phyloP scores from a whole-genome alignment of 2,888 invertebrate genomes.

The Stegophylla sp. region DNA sequence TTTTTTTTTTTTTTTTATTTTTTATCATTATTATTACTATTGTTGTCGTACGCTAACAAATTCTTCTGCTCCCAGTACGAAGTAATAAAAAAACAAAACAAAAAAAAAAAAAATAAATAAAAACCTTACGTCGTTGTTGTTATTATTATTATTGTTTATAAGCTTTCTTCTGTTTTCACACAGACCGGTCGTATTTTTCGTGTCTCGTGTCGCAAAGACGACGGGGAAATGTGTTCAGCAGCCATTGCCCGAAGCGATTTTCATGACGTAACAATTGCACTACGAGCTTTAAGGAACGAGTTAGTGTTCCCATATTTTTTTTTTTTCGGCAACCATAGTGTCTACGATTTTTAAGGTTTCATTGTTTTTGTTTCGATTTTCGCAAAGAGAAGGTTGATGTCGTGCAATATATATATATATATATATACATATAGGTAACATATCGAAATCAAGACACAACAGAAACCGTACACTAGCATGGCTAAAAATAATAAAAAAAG shows the following conservation, averaged over 20 bases:
- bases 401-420: not conserved
- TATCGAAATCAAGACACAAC: slow-evolving; percentile 9
- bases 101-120: slow-evolving; percentile 5
- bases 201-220: not conserved
- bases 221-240: slow-evolving; percentile 13
- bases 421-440: too few species aligned
- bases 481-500: too few species aligned
- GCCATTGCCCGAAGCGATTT: not conserved
- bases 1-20: slow-evolving; percentile 10
- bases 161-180: slow-evolving; percentile 16
- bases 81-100: not conserved
- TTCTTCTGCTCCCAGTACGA: slow-evolving; percentile 6
- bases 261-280: slow-evolving; percentile 27
- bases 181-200: slow-evolving; percentile 17
- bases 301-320: slow-evolving; percentile 3
- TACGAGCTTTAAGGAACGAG: not conserved
- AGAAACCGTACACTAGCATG: not conserved
- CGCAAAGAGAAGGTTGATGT: not conserved
- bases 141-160: slow-evolving; percentile 29
- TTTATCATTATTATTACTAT: slow-evolving; percentile 13
- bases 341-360: slow-evolving; percentile 35
- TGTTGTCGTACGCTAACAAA: slow-evolving; percentile 37
- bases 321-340: slow-evolving; percentile 16
- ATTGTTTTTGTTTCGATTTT: slow-evolving; percentile 32
- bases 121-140: slow-evolving; percentile 23